These are phyloP conservation scores for Chamaetylas fuelleborni DNA, from an alignment of 2,113 vertebrate species.

Conservation along the genomic window DNA sequence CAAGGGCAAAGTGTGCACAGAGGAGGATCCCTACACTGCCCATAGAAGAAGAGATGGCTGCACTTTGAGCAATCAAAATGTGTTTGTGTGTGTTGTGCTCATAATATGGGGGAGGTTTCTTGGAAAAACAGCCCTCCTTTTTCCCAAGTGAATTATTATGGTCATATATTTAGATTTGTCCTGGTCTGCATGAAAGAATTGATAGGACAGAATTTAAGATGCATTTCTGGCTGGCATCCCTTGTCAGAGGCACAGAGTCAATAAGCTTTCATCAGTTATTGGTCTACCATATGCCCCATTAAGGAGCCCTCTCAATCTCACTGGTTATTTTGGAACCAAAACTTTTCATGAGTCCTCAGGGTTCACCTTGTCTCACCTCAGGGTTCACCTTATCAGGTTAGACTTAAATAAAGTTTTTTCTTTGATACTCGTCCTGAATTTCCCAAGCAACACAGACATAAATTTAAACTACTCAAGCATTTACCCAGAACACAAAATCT, in stretches of 20 bases:
- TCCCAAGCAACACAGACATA: not conserved
- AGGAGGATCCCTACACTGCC: not conserved
- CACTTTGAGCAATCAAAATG: not conserved
- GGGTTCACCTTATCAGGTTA: not conserved
- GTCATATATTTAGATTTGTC: not conserved
- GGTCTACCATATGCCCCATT: not conserved
- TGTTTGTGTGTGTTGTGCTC: not conserved
- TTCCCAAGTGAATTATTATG: not conserved
- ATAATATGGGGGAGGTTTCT: accelerated
- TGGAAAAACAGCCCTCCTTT: not conserved
- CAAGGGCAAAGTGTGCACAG: not conserved
- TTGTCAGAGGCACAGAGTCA: not conserved
- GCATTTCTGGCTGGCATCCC: not conserved
- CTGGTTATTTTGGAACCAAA: not conserved
- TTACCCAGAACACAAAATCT: not conserved
- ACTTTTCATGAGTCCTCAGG: not conserved
- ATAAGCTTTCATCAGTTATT: not conserved
- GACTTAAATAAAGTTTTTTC: not conserved
- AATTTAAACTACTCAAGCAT: not conserved
- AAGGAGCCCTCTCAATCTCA: not conserved
- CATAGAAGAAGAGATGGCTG: not conserved
- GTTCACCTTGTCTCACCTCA: not conserved
- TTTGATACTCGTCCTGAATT: not conserved
- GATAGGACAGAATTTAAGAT: not conserved
- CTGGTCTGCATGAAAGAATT: not conserved